Percentiles rank a stretch among this genome's conserved stretches.
Conservation (phyloP, 1,140 invertebrate genomes). For the Matsumurasca onukii region DNA sequence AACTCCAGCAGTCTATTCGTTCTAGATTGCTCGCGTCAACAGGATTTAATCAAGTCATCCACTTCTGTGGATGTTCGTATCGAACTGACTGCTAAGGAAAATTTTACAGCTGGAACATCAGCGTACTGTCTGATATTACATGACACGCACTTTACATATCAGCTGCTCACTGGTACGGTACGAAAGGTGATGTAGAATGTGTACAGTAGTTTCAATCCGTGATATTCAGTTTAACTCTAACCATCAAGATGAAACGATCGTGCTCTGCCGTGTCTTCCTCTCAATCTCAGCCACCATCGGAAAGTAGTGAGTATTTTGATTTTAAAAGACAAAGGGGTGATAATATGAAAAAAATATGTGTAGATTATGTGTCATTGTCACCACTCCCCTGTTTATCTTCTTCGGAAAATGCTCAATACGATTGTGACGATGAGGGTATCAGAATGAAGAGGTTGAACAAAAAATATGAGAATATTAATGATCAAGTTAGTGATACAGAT, state of each 20-base stretch:
- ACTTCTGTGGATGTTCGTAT: slow-evolving; percentile 42
- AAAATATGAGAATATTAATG: too few species aligned
- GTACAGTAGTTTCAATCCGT: slow-evolving; percentile 14
- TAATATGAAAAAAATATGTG: neutral
- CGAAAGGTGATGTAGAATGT: slow-evolving; percentile 19
- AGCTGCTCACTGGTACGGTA: slow-evolving; percentile 40
- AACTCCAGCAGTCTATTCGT: slow-evolving; percentile 38
- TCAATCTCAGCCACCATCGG: neutral
- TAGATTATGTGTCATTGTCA: neutral
- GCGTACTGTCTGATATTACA: slow-evolving; percentile 46
- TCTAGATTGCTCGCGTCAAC: slow-evolving; percentile 45
- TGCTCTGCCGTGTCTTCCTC: too few species aligned
- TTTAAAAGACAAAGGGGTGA: neutral
- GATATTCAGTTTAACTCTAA: too few species aligned
- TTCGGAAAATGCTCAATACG: too few species aligned
- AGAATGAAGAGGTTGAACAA: too few species aligned
- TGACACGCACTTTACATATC: slow-evolving; percentile 42
- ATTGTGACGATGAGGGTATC: too few species aligned
- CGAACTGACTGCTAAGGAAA: slow-evolving; percentile 40
- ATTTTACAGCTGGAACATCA: slow-evolving; percentile 42
- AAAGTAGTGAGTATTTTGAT: neutral
- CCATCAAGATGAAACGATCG: neutral
- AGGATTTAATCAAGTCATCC: slow-evolving; percentile 43
- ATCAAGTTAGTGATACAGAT: too few species aligned
- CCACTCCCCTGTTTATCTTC: too few species aligned